A percentile compares a stretch with the other conserved stretches of the same genome.
phyloP scores from a whole-genome alignment of 2,113 vertebrate species.

The Siphamia tubifer region DNA sequence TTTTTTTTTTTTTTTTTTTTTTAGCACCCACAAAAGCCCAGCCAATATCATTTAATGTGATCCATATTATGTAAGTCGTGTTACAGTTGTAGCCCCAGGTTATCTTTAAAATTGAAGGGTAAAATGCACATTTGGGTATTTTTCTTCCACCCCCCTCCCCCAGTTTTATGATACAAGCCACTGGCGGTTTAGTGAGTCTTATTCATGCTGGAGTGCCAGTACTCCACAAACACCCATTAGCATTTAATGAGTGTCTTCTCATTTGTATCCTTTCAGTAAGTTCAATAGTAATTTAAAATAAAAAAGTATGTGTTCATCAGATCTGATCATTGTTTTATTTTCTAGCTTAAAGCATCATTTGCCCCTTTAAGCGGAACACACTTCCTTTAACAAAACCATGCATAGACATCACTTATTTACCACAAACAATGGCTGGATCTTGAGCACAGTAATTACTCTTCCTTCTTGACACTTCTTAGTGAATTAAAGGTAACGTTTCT shows the following conservation, averaged over 20 bases:
- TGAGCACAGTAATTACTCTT: no score
- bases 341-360: not conserved
- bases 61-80: slow-evolving; percentile 24
- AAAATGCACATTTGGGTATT: slow-evolving; percentile 5
- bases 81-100: slow-evolving; percentile 10
- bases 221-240: not conserved
- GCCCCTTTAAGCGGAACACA: not conserved
- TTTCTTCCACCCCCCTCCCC: not conserved
- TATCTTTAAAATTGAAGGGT: not conserved
- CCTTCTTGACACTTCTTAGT: no score
- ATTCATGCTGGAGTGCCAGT: not conserved
- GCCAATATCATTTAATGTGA: slow-evolving; percentile 24
- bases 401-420: slow-evolving; percentile 6
- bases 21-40: not conserved
- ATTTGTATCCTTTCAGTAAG: not conserved
- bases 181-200: not conserved
- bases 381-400: not conserved
- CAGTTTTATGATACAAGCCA: not conserved
- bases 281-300: no score
- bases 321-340: no score
- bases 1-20: slow-evolving; percentile 35
- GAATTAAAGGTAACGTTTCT: no score
- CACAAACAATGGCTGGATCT: not conserved
- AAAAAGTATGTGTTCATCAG: no score
- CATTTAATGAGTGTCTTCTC: not conserved